These are phyloP conservation scores for Pseudonaja textilis DNA, from an alignment of 2,113 vertebrate species.

Conservation along the genomic window DNA sequence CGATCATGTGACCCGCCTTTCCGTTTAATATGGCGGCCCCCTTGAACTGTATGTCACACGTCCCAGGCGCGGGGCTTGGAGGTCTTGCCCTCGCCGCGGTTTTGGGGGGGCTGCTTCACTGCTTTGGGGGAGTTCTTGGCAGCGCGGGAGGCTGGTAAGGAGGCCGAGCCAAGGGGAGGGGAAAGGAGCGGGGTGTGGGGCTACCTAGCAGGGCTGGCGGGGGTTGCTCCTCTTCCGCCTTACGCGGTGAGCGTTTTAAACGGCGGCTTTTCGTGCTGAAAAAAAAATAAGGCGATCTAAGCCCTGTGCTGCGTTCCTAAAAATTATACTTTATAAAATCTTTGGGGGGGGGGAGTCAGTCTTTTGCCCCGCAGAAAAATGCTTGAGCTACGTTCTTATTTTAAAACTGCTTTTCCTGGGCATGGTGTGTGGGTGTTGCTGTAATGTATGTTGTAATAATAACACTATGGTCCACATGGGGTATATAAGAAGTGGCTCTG, in stretches of 20 bases:
- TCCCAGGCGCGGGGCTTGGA: rapidly evolving
- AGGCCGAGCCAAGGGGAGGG: not conserved
- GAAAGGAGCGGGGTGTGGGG: rapidly evolving
- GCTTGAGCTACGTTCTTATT: not conserved
- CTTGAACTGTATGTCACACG: not conserved
- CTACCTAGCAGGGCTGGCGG: not conserved
- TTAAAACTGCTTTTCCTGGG: not conserved
- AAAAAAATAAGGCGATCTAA: not conserved
- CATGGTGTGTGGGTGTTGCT: not conserved
- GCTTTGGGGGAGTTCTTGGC: slow-evolving; percentile 20
- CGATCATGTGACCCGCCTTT: not conserved
- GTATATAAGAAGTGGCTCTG: not conserved
- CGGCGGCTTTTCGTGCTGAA: not conserved
- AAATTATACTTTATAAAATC: not conserved
- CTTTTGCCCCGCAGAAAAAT: not conserved
- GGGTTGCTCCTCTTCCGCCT: not conserved
- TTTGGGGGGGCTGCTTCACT: slow-evolving; percentile 8
- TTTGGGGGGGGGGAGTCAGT: not conserved
- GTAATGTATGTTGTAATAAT: not conserved
- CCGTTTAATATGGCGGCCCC: slow-evolving; percentile 53
- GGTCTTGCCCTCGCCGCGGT: not conserved
- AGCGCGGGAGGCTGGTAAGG: slow-evolving; percentile 38
- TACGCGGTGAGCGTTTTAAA: not conserved
- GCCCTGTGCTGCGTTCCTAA: not conserved
- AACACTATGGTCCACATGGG: not conserved